These are phyloP conservation scores for Mormyrops boulengeri DNA, from an alignment of 2,797 vertebrate genomes.

Conservation along the genomic window DNA sequence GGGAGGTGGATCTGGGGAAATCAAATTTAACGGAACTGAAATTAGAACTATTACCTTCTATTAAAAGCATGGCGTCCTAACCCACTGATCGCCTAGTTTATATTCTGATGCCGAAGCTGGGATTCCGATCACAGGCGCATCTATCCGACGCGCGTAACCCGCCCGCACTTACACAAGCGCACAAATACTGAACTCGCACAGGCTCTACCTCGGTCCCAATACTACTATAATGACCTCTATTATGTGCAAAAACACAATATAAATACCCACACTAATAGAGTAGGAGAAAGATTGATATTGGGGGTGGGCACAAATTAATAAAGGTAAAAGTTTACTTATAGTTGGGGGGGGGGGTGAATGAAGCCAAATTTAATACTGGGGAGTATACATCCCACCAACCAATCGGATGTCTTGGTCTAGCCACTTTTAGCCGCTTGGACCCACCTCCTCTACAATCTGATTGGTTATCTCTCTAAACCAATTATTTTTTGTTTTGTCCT, in stretches of 20 bases:
- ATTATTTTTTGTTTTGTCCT: neutral
- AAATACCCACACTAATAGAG: neutral
- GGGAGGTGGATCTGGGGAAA: neutral
- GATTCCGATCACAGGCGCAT: neutral
- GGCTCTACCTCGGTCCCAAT: neutral
- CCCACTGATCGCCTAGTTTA: neutral
- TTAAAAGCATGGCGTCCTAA: neutral
- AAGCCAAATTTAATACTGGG: neutral
- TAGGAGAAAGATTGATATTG: neutral
- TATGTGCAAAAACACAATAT: neutral
- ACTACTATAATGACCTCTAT: neutral
- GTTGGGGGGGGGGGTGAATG: neutral
- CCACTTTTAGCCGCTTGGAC: neutral
- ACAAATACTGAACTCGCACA: neutral
- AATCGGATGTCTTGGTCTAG: neutral
- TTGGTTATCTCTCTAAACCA: neutral
- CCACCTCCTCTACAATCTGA: neutral
- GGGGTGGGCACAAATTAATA: neutral
- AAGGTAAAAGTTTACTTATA: neutral
- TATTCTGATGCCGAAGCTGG: neutral
- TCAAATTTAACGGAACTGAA: neutral
- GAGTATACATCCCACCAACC: neutral
- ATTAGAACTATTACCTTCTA: neutral
- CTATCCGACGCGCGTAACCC: neutral
- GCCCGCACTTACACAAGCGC: neutral